A percentile compares a stretch with the other conserved stretches of the same genome.
Evolutionary conservation across 2,888 invertebrate species (phyloP).

Genomic region (Epistrophella euchroma): DNA sequence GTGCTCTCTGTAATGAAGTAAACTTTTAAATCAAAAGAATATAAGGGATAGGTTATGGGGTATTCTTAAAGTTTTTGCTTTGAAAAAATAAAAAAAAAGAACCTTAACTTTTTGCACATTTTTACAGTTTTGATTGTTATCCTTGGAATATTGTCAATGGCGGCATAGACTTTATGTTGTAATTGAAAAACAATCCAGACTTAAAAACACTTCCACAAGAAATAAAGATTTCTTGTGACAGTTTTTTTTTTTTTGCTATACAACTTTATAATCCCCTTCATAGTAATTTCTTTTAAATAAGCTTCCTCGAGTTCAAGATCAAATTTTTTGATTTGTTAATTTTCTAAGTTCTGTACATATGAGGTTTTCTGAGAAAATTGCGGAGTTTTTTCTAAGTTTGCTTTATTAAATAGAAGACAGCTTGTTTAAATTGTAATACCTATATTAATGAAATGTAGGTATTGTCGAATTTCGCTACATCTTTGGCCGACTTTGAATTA

Average conservation of each 20-base stretch:
- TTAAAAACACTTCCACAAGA: not conserved
- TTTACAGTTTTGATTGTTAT: not conserved
- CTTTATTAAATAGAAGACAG: too few relatives aligned
- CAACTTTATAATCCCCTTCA: too few relatives aligned
- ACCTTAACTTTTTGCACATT: not conserved
- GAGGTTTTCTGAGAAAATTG: too few relatives aligned
- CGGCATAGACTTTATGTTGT: not conserved
- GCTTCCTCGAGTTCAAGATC: too few relatives aligned
- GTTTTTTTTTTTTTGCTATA: not conserved
- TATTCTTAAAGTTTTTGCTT: conserved; percentile 20
- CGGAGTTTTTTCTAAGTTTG: too few relatives aligned
- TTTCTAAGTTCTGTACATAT: too few relatives aligned
- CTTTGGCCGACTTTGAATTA: too few relatives aligned
- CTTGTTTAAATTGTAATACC: too few relatives aligned
- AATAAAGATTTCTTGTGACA: not conserved
- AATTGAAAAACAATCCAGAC: conserved; percentile 22
- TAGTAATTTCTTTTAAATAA: too few relatives aligned
- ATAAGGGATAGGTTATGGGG: conserved; percentile 10
- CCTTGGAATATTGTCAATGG: conserved; percentile 27
- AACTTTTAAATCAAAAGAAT: conserved; percentile 53
- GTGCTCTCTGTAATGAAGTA: conserved; percentile 56
- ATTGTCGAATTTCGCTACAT: too few relatives aligned
- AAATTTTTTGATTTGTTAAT: too few relatives aligned
- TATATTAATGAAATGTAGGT: too few relatives aligned
- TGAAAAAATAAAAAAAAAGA: conserved; percentile 13